A percentile compares a stretch with the other conserved stretches of the same genome.
Evolutionary conservation across 2,797 vertebrate species (phyloP).

Genomic region (Pseudochaenichthys georgianus): DNA sequence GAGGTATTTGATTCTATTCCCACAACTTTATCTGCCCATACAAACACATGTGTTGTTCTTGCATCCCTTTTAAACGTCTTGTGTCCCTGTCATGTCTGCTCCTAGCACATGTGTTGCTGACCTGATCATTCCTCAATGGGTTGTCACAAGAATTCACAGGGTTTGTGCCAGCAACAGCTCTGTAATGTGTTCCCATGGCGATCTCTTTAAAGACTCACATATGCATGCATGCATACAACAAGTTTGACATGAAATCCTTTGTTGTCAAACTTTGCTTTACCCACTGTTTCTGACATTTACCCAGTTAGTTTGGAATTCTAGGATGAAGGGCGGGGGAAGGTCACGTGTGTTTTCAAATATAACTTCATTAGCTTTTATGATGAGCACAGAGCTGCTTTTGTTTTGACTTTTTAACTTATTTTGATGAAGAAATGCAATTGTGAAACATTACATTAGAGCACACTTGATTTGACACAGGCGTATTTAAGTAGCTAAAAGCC

Average conservation of each 20-base stretch:
- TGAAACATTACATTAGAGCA: neutral
- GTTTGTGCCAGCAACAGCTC: neutral
- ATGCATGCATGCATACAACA: neutral
- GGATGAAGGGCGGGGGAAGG: neutral
- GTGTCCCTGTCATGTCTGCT: conserved; percentile 1
- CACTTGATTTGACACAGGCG: neutral
- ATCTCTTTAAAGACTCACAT: neutral
- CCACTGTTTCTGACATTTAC: neutral
- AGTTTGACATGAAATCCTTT: neutral
- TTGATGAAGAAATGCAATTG: conserved; percentile 4
- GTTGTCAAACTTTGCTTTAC: neutral
- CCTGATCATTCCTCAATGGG: neutral
- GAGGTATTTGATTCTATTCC: conserved; percentile 89
- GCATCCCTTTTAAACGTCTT: conserved; percentile 32
- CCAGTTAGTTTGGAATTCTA: neutral
- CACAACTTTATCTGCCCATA: conserved; percentile 35
- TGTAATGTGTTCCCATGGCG: neutral
- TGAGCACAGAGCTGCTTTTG: neutral
- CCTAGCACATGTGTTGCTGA: neutral
- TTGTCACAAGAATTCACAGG: conserved; percentile 7
- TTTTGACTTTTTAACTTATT: neutral
- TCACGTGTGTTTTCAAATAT: neutral
- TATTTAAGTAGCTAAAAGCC: no score
- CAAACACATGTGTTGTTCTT: conserved; percentile 1
- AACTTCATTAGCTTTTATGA: neutral